phyloP scores from a whole-genome alignment of 2,888 invertebrate species.

The Blastobasis lacticolella region DNA sequence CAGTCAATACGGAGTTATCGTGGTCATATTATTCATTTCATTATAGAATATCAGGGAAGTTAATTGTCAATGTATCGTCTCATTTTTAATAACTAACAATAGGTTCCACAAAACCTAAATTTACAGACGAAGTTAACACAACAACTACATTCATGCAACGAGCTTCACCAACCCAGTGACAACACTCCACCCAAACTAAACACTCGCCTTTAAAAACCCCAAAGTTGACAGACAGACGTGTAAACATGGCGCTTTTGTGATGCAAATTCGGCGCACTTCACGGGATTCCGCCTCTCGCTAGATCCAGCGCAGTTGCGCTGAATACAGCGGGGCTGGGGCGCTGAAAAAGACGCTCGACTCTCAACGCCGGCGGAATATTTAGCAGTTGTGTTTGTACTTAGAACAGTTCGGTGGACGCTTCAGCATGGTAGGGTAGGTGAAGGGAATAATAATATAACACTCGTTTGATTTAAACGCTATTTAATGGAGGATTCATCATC shows the following conservation, averaged over 20 bases:
- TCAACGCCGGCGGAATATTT: conserved; percentile 15
- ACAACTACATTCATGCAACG: too few relatives aligned
- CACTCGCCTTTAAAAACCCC: conserved; percentile 1
- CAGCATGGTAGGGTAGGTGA: background rate
- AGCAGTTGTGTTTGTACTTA: conserved; percentile 14
- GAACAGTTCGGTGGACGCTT: background rate
- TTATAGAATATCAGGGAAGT: too few relatives aligned
- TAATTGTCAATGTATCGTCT: too few relatives aligned
- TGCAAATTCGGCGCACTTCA: conserved; percentile 11
- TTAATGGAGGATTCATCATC: too few relatives aligned
- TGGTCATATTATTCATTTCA: too few relatives aligned
- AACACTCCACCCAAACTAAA: background rate
- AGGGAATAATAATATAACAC: too few relatives aligned
- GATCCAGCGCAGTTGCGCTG: conserved; percentile 5
- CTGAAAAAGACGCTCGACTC: conserved; percentile 17
- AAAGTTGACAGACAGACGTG: conserved; percentile 9
- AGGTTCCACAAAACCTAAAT: too few relatives aligned
- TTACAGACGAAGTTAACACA: too few relatives aligned
- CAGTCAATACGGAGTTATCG: too few relatives aligned
- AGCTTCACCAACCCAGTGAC: too few relatives aligned
- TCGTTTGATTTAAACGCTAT: too few relatives aligned
- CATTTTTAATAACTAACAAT: too few relatives aligned
- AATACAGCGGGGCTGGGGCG: conserved; percentile 5
- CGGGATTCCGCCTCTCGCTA: conserved; percentile 8
- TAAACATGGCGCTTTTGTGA: conserved; percentile 17